Percentiles rank a stretch among this genome's conserved stretches.
Conservation (phyloP, 2,113 vertebrate species). For the Pandion haliaetus region DNA sequence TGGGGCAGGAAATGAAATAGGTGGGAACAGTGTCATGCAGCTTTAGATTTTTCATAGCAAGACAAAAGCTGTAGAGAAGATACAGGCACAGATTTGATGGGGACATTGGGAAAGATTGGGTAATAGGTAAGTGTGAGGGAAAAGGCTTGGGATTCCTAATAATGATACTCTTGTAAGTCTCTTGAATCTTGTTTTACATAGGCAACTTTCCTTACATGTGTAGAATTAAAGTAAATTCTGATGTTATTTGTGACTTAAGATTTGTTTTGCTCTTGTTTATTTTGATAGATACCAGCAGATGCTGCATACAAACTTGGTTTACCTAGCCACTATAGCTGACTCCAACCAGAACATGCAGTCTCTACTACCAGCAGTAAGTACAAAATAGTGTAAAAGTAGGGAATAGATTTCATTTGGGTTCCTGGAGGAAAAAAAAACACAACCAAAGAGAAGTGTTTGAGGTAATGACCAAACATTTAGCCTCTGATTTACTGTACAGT, state of each 20-base stretch:
- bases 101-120: neutral
- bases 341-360: conserved; percentile 99
- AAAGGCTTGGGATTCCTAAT: neutral
- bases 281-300: conserved; percentile 93
- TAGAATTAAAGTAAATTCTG: neutral
- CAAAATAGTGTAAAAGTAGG: neutral
- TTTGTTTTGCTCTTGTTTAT: conserved; percentile 13
- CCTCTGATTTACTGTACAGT: neutral
- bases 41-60: neutral
- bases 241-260: neutral
- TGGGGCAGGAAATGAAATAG: neutral
- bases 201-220: neutral
- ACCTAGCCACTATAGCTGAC: conserved; percentile 98
- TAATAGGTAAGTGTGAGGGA: neutral
- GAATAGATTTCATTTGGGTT: neutral
- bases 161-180: neutral
- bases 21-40: neutral
- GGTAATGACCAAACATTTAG: neutral
- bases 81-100: neutral
- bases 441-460: neutral
- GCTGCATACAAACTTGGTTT: conserved; percentile 97
- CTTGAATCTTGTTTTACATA: neutral
- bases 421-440: neutral
- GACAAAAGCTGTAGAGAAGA: neutral
- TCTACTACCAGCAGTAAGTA: conserved; percentile 97